These are phyloP conservation scores for Hofmannophila pseudospretella DNA, from an alignment of 2,888 invertebrate genomes.

Conservation along the genomic window DNA sequence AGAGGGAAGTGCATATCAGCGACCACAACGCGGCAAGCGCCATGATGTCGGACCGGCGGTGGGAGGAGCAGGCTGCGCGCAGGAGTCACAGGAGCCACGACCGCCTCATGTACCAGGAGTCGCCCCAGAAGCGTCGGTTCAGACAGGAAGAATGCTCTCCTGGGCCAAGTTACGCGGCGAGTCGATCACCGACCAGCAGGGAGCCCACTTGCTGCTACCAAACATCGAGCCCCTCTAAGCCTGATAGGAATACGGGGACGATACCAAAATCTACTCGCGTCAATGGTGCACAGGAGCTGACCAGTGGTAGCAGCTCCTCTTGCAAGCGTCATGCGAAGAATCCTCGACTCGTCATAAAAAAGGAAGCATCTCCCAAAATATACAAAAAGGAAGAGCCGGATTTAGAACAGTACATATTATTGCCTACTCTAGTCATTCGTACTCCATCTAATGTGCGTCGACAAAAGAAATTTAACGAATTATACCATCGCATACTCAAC, in stretches of 20 bases:
- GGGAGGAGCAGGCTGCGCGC: slow-evolving; percentile 31
- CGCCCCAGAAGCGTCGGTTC: slow-evolving; percentile 26
- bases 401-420: slow-evolving; percentile 59
- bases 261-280: slow-evolving; percentile 13
- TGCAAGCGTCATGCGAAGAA: slow-evolving; percentile 29
- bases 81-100: slow-evolving; percentile 46
- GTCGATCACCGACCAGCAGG: slow-evolving; percentile 31
- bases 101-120: slow-evolving; percentile 31
- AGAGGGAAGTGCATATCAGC: slow-evolving; percentile 33
- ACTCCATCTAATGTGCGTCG: slow-evolving; percentile 65
- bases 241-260: slow-evolving; percentile 17
- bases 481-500: slow-evolving; percentile 63
- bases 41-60: slow-evolving; percentile 31
- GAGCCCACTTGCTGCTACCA: slow-evolving; percentile 58
- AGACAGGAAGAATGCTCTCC: slow-evolving; percentile 45
- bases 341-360: slow-evolving; percentile 55
- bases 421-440: slow-evolving; percentile 63
- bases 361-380: slow-evolving; percentile 45
- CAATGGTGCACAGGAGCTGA: slow-evolving; percentile 22
- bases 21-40: slow-evolving; percentile 44
- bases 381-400: slow-evolving; percentile 47
- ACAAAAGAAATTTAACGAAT: slow-evolving; percentile 65
- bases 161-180: slow-evolving; percentile 49
- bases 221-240: slow-evolving; percentile 33
- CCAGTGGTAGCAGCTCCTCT: slow-evolving; percentile 43